Conservation (phyloP, 2,113 vertebrate genomes). For the Peromyscus maniculatus region DNA sequence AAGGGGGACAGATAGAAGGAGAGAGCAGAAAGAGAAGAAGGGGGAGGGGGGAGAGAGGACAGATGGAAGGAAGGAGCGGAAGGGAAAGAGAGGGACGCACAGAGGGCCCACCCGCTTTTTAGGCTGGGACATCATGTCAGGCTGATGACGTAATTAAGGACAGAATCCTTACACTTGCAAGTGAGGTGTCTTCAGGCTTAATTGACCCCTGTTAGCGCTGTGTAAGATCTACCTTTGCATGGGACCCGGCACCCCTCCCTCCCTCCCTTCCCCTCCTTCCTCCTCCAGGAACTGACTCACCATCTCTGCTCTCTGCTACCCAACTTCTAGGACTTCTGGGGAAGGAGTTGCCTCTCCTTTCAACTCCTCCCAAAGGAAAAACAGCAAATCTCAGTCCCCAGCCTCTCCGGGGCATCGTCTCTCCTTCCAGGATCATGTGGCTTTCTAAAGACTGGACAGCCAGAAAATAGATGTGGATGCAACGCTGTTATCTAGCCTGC, state of each 20-base stretch:
- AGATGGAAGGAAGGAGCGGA: no score
- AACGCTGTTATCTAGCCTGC: background rate
- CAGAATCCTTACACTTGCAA: no score
- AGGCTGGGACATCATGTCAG: no score
- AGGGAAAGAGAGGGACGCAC: no score
- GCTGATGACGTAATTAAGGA: no score
- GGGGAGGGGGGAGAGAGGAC: no score
- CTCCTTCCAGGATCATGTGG: background rate
- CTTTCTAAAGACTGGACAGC: background rate
- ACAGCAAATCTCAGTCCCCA: background rate
- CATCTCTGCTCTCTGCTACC: background rate
- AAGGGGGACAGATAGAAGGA: no score
- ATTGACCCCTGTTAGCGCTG: background rate
- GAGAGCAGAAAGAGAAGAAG: no score
- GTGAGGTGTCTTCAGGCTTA: background rate
- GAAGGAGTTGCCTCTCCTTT: background rate
- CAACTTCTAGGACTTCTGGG: background rate
- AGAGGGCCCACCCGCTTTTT: no score
- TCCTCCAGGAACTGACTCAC: background rate
- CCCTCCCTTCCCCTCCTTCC: no score
- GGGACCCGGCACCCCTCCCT: background rate
- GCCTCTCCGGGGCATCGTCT: background rate
- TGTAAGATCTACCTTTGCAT: background rate
- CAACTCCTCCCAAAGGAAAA: background rate
- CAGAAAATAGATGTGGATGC: background rate